Base-by-base conservation (phyloP, 2,888 invertebrate genomes). In the Megastigmus dorsalis region DNA sequence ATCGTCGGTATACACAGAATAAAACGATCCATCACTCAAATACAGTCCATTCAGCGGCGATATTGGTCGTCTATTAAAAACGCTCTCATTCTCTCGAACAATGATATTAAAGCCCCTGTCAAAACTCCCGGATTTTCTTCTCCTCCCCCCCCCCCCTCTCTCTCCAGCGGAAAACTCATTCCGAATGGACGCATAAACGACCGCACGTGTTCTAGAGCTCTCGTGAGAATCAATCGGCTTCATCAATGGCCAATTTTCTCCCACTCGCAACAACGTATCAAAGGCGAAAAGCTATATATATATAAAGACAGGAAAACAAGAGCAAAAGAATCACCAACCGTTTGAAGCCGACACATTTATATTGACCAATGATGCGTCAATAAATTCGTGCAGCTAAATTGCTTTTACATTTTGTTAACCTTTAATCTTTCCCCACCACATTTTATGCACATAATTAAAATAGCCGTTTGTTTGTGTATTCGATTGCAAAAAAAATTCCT, bases 221-320 rank as follows among this genome's bases (percentile, higher is more conserved):
- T n/a, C n/a, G n/a, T 7, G n/a, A 18, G 23, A 45, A 60, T 52
- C 60, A 62, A 69, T 69, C 30, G 33, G 45, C 20, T 62, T 41
- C 23, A 43, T 69, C 43, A 43, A 41, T 60, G 55, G 28, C 48
- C 28, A 57, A 62, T 57, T 52, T 50, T 33, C 41, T 33, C 13
- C 5, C 13, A 38, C 20, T 20, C 15, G 4, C 38, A 15, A 38
- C n/a, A 50, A 48, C 4, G 33, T 10, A 33, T 48, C 10, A 62
- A 62, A 33, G 30, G 20, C 13, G 6, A n/a, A 33, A 9, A 59
- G n/a, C 23, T 3, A 2, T 7, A 59, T 43, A 28, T 28, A n/a
- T 30, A 28, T 4, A 28, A 28, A 30, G 23, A 52, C 1, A 52
- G n/a, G 2, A n/a, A 52, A 50, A 10, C n/a, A 20, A 20, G 48